Evolutionary conservation across 1,140 invertebrate genomes (phyloP).

Genomic region (Ceratoteleas bidentatus): DNA sequence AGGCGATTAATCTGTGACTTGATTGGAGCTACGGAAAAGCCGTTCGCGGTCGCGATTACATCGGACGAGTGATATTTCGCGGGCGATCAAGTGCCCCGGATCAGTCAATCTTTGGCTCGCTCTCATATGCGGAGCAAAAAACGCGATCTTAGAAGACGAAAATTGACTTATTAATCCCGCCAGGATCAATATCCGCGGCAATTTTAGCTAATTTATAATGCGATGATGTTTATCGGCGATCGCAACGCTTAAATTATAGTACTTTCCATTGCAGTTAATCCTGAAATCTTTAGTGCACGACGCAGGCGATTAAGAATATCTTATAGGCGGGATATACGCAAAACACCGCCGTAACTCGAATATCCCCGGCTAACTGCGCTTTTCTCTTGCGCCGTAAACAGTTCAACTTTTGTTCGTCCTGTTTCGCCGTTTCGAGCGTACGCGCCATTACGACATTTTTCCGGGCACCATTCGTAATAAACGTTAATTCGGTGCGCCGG

Average conservation of each 20-base stretch:
- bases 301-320: conserved; percentile 68
- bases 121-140: background rate
- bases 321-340: conserved; percentile 55
- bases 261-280: conserved; percentile 64
- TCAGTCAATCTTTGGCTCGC: too few species aligned
- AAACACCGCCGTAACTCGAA: conserved; percentile 44
- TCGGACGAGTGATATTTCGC: too few species aligned
- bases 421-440: conserved; percentile 16
- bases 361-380: conserved; percentile 23
- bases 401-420: conserved; percentile 20
- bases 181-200: conserved; percentile 57
- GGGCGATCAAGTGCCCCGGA: too few species aligned
- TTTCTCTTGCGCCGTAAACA: conserved; percentile 39
- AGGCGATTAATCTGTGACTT: too few species aligned
- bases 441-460: conserved; percentile 32
- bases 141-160: conserved; percentile 21
- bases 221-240: conserved; percentile 65
- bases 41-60: too few species aligned
- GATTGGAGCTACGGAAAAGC: too few species aligned
- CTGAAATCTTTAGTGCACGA: conserved; percentile 61
- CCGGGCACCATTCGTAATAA: conserved; percentile 14
- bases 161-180: conserved; percentile 42
- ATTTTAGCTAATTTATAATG: conserved; percentile 58
- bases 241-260: conserved; percentile 68
- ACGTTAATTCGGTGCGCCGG: conserved; percentile 24